These are phyloP conservation scores for Zonitis immaculata DNA, from an alignment of 2,888 invertebrate genomes.

Conservation along the genomic window DNA sequence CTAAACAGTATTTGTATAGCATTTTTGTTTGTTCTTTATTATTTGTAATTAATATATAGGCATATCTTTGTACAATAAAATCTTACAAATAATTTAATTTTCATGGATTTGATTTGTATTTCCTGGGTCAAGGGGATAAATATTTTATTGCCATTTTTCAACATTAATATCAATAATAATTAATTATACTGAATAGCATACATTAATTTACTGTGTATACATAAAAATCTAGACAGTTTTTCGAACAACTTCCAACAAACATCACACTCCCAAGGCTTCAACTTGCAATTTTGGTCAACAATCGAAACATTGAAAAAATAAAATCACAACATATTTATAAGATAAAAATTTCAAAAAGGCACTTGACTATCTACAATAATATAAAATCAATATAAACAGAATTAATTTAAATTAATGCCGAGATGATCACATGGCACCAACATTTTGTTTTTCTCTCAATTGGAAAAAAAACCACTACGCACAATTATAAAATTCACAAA, in stretches of 20 bases:
- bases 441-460: no score
- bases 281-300: constrained; percentile 21
- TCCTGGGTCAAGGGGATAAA: constrained; percentile 1
- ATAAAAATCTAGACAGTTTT: constrained; percentile 9
- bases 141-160: constrained; percentile 16
- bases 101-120: not conserved
- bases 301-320: constrained; percentile 16
- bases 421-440: constrained; percentile 43
- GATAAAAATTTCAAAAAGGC: constrained; percentile 41
- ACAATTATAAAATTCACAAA: not conserved
- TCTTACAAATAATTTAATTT: not conserved
- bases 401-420: constrained; percentile 35
- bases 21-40: not conserved
- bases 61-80: not conserved
- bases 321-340: constrained; percentile 23
- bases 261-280: constrained; percentile 24
- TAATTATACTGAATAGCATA: constrained; percentile 16
- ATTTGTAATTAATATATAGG: not conserved
- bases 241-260: constrained; percentile 19
- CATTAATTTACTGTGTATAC: constrained; percentile 18
- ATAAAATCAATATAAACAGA: constrained; percentile 35
- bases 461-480: constrained; percentile 21
- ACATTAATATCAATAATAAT: constrained; percentile 20
- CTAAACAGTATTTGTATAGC: not conserved
- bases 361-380: constrained; percentile 39